These are phyloP conservation scores for Urocitellus parryii DNA, from an alignment of 2,113 vertebrate species.

Conservation along the genomic window DNA sequence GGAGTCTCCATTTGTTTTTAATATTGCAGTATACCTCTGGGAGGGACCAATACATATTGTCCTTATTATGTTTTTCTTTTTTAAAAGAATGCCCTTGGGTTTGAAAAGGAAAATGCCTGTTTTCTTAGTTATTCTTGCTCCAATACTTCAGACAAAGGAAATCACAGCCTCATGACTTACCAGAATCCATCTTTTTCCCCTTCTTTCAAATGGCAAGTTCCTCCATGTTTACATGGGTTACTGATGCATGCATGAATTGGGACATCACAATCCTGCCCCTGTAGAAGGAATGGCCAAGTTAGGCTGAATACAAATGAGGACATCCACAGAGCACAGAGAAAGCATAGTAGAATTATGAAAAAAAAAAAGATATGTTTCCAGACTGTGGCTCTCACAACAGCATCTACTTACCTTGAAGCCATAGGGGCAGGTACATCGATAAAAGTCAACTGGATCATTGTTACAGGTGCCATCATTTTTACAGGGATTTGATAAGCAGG, in stretches of 20 bases:
- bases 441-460: slow-evolving; percentile 96
- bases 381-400: not conserved
- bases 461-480: slow-evolving; percentile 98
- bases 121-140: slow-evolving; percentile 23
- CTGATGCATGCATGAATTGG: slow-evolving; percentile 97
- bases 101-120: slow-evolving; percentile 23
- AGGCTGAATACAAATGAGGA: not conserved
- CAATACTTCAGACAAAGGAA: not conserved
- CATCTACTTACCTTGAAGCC: slow-evolving; percentile 94
- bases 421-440: slow-evolving; percentile 97
- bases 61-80: not conserved
- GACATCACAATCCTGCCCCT: slow-evolving; percentile 97
- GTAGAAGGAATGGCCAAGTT: slow-evolving; percentile 48
- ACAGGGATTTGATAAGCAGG: slow-evolving; percentile 97
- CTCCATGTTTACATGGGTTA: slow-evolving; percentile 95
- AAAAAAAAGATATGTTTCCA: not conserved
- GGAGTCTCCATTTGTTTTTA: slow-evolving; percentile 44
- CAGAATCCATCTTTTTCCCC: slow-evolving; percentile 95
- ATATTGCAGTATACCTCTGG: slow-evolving; percentile 17
- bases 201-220: slow-evolving; percentile 97
- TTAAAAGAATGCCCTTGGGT: not conserved
- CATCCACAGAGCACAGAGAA: not conserved
- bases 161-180: slow-evolving; percentile 85
- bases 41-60: not conserved
- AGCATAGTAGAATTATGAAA: not conserved